Evolutionary conservation across 1,140 invertebrate genomes (phyloP), one percentile per base, ranked within the genome.

Genomic region (Drepana arcuata): DNA sequence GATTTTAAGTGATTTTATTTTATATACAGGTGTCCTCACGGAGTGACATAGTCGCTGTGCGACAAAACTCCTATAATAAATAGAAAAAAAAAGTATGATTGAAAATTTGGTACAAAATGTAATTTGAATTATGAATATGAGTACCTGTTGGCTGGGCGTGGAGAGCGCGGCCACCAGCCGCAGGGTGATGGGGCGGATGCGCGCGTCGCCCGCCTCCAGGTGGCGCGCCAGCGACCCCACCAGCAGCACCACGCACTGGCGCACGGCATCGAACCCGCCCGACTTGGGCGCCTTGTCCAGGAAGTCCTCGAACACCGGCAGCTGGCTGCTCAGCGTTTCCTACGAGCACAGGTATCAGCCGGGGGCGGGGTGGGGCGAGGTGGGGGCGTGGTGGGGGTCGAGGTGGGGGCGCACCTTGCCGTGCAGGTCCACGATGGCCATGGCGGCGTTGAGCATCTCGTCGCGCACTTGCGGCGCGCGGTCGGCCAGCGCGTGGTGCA

Each of bases 221-320:
- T 99, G 97, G 21, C 94, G 88, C 1, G 97, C 97, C 44, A 99
- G 85, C 0, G 93, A 96, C 9, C 98, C 98, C 92, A 99, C 97
- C 5, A 99, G 84, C 59, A 99, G 93, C 16, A 99, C 95, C 24
- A 99, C 95, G 52, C 95, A 94, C 70, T 99, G 95, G 24, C 97
- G 89, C 14, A 97, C 93, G 3, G 92, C 91, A 84, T 99, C 98
- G 74, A 90, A 97, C 43, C 90, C 90, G n/a, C 93, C 91, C 0
- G 92, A 94, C 67, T 96, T 93, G 6, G 94, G 94, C 2, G 95
- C 94, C 70, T 92, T 92, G 60, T 96, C 93, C 67, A 97, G 88
- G 64, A 96, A 95, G 15, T 93, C 87, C 69, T 97, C 94, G 71
- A 98, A 96, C 6, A 96, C 90, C 0, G 94, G 94, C 15, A 98